These are phyloP conservation scores for Drosophila fulvimacula DNA, from an alignment of 2,888 invertebrate genomes.

Conservation along the genomic window DNA sequence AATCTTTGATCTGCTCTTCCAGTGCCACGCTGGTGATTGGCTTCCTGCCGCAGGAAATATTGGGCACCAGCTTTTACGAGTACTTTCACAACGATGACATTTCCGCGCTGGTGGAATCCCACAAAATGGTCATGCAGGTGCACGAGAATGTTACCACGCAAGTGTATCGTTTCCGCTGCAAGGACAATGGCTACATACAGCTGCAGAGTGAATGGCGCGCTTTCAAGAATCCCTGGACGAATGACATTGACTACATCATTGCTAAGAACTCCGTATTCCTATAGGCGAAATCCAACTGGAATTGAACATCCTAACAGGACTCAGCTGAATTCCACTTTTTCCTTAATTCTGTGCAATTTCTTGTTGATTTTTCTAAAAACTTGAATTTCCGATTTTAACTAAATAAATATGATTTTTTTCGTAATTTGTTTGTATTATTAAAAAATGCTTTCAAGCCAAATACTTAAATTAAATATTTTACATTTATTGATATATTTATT, in stretches of 20 bases:
- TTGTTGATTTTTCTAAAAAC: not conserved
- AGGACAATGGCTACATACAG: slow-evolving; percentile 89
- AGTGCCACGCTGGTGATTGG: slow-evolving; percentile 95
- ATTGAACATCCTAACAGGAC: not conserved
- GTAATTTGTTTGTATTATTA: not conserved
- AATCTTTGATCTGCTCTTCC: slow-evolving; percentile 52
- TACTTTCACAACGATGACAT: slow-evolving; percentile 94
- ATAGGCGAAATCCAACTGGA: slow-evolving; percentile 80
- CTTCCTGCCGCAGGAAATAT: slow-evolving; percentile 95
- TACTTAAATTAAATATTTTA: too few relatives aligned
- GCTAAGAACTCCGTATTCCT: slow-evolving; percentile 93
- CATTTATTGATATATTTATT: too few relatives aligned
- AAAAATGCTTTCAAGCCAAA: too few relatives aligned
- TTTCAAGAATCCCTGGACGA: slow-evolving; percentile 97
- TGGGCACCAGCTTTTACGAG: slow-evolving; percentile 97
- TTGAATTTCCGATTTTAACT: not conserved
- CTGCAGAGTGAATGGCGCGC: slow-evolving; percentile 94
- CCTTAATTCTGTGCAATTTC: not conserved
- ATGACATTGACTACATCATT: slow-evolving; percentile 95
- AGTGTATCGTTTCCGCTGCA: slow-evolving; percentile 92
- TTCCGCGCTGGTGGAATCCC: slow-evolving; percentile 91
- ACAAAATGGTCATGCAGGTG: slow-evolving; percentile 91
- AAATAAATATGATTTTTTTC: slow-evolving; percentile 7
- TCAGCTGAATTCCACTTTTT: not conserved
- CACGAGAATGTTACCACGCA: slow-evolving; percentile 88